A percentile compares a stretch with the other conserved stretches of the same genome.
Conservation (phyloP, 2,797 vertebrate genomes). For the Leucoraja ocellata region DNA sequence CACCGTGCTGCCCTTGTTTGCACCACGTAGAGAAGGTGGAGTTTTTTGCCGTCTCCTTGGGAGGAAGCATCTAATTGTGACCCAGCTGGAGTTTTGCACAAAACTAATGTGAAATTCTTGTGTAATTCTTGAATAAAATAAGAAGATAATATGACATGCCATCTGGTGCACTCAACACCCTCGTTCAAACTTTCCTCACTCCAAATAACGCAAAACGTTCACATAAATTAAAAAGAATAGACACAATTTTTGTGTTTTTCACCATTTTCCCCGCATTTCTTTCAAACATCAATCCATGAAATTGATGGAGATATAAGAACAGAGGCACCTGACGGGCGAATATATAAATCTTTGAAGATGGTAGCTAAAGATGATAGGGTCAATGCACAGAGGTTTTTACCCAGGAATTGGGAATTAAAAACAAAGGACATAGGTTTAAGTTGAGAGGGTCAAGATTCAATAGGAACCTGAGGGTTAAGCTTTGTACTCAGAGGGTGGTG, state of each 20-base stretch:
- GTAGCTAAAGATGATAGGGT: no score
- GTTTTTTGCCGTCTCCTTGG: not conserved
- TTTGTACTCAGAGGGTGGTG: no score
- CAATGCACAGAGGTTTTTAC: no score
- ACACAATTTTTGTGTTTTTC: not conserved
- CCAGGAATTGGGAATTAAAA: no score
- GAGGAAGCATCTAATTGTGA: not conserved
- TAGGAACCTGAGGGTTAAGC: no score
- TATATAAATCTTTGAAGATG: not conserved
- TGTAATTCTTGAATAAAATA: not conserved
- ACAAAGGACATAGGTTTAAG: no score
- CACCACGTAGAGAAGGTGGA: no score
- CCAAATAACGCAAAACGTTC: not conserved
- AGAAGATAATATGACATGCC: not conserved
- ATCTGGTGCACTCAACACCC: conserved; percentile 17
- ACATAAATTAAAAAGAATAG: not conserved
- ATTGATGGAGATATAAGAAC: not conserved
- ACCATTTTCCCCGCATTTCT: not conserved
- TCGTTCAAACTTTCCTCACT: not conserved
- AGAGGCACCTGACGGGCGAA: not conserved
- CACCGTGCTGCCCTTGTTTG: no score
- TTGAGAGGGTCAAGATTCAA: no score
- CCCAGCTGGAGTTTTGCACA: no score
- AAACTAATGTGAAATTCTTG: not conserved
- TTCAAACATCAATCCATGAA: not conserved